Evolutionary conservation across 2,113 vertebrate genomes (phyloP).

Genomic region (Nyctereutes procyonoides): DNA sequence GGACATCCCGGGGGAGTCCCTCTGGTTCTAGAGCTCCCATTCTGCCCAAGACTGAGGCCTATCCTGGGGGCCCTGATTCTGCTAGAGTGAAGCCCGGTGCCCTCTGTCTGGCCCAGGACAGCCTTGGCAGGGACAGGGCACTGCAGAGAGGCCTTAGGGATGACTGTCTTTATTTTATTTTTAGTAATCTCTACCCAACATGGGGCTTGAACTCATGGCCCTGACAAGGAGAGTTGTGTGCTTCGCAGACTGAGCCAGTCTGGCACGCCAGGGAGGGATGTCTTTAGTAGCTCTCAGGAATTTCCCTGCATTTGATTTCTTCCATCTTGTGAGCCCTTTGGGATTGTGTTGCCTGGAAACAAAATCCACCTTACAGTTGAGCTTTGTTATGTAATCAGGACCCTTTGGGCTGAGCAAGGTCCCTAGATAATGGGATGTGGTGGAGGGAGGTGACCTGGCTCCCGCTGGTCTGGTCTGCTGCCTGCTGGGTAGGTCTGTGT

Average conservation of each 20-base stretch:
- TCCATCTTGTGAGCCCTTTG: not conserved
- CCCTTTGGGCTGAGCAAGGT: not conserved
- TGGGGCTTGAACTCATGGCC: not conserved
- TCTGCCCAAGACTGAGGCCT: not conserved
- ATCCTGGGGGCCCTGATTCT: not conserved
- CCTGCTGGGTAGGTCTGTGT: accelerated
- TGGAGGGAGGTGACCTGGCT: not conserved
- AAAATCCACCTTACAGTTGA: not conserved
- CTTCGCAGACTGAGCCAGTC: accelerated
- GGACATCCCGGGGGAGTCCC: not conserved
- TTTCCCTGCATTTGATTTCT: not conserved
- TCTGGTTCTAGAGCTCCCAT: not conserved
- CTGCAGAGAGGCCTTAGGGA: accelerated
- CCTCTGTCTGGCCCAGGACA: not conserved
- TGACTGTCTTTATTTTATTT: not conserved
- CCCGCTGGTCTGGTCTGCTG: not conserved
- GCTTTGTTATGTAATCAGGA: not conserved
- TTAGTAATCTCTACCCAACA: not conserved
- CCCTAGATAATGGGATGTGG: accelerated
- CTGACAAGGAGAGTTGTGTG: accelerated
- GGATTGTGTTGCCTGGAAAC: not conserved
- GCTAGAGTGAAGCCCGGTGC: not conserved
- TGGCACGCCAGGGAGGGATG: not conserved
- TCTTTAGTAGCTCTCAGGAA: not conserved
- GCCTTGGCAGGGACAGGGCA: not conserved